A percentile compares a stretch with the other conserved stretches of the same genome.
phyloP scores from a whole-genome alignment of 2,797 vertebrate species.

The Poliocrania exsul region DNA sequence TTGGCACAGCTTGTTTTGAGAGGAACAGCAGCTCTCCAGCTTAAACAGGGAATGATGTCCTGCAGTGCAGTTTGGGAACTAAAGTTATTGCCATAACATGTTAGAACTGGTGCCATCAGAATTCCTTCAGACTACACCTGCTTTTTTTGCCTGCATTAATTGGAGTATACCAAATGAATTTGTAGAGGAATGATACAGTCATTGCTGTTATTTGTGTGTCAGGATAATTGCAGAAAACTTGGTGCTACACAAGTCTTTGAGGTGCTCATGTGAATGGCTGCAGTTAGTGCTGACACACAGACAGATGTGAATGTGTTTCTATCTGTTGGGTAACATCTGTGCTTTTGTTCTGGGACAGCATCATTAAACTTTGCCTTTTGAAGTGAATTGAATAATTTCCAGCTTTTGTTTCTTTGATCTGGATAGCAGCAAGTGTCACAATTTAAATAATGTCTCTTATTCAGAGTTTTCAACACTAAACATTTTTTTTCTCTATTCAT shows the following conservation, averaged over 20 bases:
- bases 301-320: background rate
- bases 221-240: background rate
- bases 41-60: background rate
- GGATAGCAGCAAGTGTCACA: background rate
- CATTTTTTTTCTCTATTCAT: background rate
- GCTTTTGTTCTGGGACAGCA: background rate
- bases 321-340: background rate
- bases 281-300: background rate
- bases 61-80: background rate
- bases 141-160: background rate
- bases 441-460: background rate
- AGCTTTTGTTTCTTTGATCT: background rate
- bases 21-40: background rate
- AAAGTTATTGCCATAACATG: background rate
- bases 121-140: background rate
- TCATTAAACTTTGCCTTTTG: background rate
- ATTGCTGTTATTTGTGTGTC: background rate
- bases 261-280: background rate
- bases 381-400: background rate
- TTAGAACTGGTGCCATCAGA: background rate
- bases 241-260: background rate
- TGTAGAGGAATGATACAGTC: background rate
- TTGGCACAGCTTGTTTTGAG: background rate
- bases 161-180: background rate
- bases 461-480: background rate